phyloP scores from a whole-genome alignment of 1,140 invertebrate species.

The Acromyrmex echinatior region DNA sequence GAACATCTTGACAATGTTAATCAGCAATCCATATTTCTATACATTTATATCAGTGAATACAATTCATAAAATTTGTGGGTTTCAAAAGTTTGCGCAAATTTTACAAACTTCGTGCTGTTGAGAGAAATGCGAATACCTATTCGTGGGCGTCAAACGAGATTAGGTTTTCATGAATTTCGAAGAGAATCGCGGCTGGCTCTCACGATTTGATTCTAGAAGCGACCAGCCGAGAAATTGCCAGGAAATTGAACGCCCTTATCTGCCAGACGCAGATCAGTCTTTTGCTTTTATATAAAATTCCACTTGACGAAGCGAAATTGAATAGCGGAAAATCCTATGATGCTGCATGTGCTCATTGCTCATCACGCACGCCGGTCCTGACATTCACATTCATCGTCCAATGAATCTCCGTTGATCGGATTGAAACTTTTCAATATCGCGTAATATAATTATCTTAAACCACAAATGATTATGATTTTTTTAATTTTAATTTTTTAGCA shows the following conservation, averaged over 20 bases:
- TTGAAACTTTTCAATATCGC: not conserved
- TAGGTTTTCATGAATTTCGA: slow-evolving; percentile 15
- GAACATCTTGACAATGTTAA: too few species aligned
- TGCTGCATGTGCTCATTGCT: not conserved
- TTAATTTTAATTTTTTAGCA: too few species aligned
- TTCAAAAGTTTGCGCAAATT: not conserved
- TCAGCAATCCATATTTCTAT: too few species aligned
- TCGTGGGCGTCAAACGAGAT: not conserved
- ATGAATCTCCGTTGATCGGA: not conserved
- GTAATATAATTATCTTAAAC: not conserved
- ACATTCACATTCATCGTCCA: not conserved
- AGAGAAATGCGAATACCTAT: not conserved
- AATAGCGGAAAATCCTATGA: not conserved
- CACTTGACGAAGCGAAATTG: slow-evolving; percentile 9
- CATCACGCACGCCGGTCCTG: not conserved
- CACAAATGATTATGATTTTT: too few species aligned
- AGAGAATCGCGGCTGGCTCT: not conserved
- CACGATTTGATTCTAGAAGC: slow-evolving; percentile 36
- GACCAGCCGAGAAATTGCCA: slow-evolving; percentile 59
- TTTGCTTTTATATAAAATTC: slow-evolving; percentile 32
- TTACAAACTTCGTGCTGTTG: not conserved
- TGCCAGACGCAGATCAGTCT: slow-evolving; percentile 3
- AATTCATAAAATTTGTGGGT: not conserved
- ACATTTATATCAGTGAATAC: not conserved
- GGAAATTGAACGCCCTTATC: slow-evolving; percentile 64